Conservation (phyloP, 1,140 invertebrate species). For the Meloidogyne chitwoodi region DNA sequence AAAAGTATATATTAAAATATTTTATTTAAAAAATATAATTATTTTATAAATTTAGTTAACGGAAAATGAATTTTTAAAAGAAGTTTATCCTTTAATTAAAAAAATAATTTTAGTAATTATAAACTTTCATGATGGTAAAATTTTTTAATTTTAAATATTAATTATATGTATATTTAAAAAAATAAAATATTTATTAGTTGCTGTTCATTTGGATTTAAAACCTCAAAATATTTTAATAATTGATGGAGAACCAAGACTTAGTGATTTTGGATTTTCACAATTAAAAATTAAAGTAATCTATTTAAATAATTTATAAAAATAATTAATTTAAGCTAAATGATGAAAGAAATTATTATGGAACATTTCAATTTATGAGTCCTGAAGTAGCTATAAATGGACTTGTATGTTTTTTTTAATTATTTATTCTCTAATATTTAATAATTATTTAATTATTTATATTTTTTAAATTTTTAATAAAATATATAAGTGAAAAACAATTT, state of each 20-base stretch:
- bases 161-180: not conserved
- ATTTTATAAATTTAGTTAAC: not conserved
- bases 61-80: not conserved
- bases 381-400: not conserved
- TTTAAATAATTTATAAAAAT: no score
- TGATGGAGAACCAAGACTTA: not conserved
- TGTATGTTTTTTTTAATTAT: not conserved
- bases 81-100: not conserved
- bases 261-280: not conserved
- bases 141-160: no score
- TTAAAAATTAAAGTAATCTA: not conserved
- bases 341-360: not conserved
- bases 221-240: not conserved
- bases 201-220: constrained; percentile 3
- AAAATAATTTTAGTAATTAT: not conserved
- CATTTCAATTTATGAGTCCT: not conserved
- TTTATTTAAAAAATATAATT: not conserved
- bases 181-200: not conserved
- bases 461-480: no score
- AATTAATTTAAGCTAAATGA: not conserved
- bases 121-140: not conserved
- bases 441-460: no score
- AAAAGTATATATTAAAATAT: not conserved
- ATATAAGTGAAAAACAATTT: no score
- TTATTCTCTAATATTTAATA: no score